Conservation (phyloP, 2,113 vertebrate species). For the Verasper variegatus region DNA sequence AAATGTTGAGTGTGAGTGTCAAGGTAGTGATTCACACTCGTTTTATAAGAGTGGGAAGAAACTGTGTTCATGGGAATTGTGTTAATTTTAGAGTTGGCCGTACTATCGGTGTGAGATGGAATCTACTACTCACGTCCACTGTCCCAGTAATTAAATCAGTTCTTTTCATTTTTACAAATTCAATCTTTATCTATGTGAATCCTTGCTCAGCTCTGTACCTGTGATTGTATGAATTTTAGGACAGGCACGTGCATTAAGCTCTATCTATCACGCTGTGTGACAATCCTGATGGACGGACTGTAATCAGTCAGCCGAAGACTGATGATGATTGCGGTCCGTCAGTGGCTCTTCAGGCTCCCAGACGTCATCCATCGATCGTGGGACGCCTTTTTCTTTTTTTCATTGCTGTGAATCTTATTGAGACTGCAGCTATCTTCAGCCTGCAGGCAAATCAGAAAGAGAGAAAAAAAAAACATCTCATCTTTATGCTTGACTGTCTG, state of each 20-base stretch:
- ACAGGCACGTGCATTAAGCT: background rate
- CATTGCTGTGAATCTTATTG: slow-evolving; percentile 28
- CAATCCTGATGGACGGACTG: background rate
- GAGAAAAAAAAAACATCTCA: background rate
- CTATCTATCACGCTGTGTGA: too few relatives aligned
- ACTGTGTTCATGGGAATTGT: slow-evolving; percentile 22
- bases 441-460: background rate
- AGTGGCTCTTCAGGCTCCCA: slow-evolving; percentile 20
- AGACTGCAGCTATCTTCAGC: background rate
- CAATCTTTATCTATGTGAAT: background rate
- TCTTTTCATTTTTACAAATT: background rate
- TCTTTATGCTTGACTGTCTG: background rate
- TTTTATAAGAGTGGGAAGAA: slow-evolving; percentile 13
- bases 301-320: slow-evolving; percentile 23
- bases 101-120: background rate
- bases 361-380: slow-evolving; percentile 22
- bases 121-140: background rate
- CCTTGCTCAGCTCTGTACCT: background rate
- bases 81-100: slow-evolving; percentile 26
- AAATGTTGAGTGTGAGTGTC: slow-evolving; percentile 8
- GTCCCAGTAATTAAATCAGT: slow-evolving; percentile 25
- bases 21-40: slow-evolving; percentile 14
- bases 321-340: slow-evolving; percentile 28
- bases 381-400: background rate
- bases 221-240: background rate